Evolutionary conservation across 64 coral and sea anemone genomes (phyloP).

Genomic region (Stichodactyla mertensii): DNA sequence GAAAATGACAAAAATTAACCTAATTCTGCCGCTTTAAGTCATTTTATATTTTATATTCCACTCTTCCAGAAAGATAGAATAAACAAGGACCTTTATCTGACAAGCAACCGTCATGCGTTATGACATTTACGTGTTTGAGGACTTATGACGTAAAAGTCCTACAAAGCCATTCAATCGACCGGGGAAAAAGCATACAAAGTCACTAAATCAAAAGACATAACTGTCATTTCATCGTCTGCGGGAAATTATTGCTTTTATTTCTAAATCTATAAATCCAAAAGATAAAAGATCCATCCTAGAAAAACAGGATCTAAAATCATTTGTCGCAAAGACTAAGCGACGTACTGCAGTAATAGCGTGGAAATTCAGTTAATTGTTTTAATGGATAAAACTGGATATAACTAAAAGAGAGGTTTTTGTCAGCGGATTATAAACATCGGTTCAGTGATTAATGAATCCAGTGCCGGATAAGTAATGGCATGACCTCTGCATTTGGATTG

Average conservation of each 20-base stretch:
- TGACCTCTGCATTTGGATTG: not conserved
- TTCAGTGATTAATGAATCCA: not conserved
- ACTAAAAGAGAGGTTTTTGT: not conserved
- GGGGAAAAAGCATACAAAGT: not conserved
- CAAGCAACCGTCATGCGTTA: not conserved
- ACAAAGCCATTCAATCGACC: constrained; percentile 1
- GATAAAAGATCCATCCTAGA: too few relatives aligned
- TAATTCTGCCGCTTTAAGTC: not conserved
- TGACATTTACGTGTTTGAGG: not conserved
- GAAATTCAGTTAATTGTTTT: not conserved
- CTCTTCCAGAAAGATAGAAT: not conserved
- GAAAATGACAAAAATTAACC: not conserved
- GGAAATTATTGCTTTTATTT: not conserved
- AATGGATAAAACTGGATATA: not conserved
- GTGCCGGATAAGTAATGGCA: not conserved
- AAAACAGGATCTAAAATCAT: too few relatives aligned
- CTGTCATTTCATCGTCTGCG: not conserved
- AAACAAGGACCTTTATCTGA: not conserved
- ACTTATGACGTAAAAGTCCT: not conserved
- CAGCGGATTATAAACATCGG: not conserved
- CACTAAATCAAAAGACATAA: not conserved
- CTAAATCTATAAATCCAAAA: not conserved
- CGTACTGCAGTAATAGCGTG: not conserved
- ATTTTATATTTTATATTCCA: not conserved
- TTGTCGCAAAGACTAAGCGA: too few relatives aligned